A percentile compares a stretch with the other conserved stretches of the same genome.
Conservation (phyloP, 2,888 invertebrate species). For the Timema cristinae region DNA sequence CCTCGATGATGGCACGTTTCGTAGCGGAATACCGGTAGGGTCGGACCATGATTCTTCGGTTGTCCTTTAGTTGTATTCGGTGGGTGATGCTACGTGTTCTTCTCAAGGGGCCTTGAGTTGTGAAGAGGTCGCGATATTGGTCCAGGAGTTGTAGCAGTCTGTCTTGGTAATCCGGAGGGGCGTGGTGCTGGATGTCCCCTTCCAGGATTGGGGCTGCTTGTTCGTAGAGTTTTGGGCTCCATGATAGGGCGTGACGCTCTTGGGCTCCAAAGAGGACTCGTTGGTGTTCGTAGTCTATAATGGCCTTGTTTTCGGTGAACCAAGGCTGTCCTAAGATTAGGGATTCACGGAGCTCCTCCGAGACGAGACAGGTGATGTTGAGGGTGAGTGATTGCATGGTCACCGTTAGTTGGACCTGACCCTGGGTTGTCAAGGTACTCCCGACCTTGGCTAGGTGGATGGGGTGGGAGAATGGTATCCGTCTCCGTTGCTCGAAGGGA, state of each 20-base stretch:
- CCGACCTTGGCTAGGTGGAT: too few species aligned
- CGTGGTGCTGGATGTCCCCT: not conserved
- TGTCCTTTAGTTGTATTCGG: not conserved
- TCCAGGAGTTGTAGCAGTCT: not conserved
- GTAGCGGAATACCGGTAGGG: not conserved
- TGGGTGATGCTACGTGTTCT: not conserved
- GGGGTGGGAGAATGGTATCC: too few species aligned
- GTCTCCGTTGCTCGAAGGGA: too few species aligned
- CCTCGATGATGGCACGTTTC: not conserved
- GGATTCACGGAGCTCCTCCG: too few species aligned
- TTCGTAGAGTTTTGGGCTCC: not conserved
- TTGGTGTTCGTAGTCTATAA: not conserved
- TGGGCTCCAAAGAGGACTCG: not conserved
- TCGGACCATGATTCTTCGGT: not conserved
- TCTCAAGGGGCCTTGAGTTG: not conserved
- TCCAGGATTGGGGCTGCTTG: not conserved
- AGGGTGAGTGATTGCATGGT: too few species aligned
- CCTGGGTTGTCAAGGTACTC: too few species aligned
- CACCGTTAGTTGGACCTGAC: too few species aligned
- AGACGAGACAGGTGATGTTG: too few species aligned
- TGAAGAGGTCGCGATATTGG: not conserved
- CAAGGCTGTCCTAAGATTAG: too few species aligned
- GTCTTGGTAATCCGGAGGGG: not conserved
- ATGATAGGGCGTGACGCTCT: not conserved
- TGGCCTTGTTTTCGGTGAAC: not conserved